phyloP scores from a whole-genome alignment of 2,113 vertebrate genomes.

The Diadophis punctatus region DNA sequence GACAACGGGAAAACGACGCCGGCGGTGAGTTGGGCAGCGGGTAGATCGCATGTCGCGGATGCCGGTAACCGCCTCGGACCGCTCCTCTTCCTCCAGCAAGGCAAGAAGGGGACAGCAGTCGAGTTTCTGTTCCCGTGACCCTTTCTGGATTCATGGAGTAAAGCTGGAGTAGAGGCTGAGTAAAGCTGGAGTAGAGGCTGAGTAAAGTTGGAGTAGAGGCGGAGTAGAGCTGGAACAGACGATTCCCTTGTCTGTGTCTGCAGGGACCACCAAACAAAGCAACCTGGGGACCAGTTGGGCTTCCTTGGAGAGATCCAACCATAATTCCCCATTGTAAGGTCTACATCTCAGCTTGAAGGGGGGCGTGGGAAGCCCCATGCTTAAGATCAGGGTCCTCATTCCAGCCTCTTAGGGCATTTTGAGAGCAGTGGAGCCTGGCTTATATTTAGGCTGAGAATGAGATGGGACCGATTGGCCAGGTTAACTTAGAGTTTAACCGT shows the following conservation, averaged over 20 bases:
- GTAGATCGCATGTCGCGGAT: neutral
- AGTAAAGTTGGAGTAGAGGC: neutral
- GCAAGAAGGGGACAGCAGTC: neutral
- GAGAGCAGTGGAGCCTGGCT: neutral
- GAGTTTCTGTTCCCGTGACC: neutral
- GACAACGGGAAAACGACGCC: constrained; percentile 17
- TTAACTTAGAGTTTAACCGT: neutral
- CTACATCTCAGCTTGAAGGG: neutral
- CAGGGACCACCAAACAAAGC: neutral
- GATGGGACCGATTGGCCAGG: neutral
- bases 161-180: neutral
- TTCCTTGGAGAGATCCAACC: neutral
- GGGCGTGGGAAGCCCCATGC: neutral
- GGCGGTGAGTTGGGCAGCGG: accelerated
- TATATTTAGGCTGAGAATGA: neutral
- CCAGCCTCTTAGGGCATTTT: neutral
- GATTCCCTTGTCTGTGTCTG: neutral
- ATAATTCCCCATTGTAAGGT: neutral
- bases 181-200: neutral
- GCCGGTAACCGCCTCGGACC: accelerated
- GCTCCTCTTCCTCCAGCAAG: neutral
- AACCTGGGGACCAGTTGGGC: neutral
- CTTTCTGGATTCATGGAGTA: neutral
- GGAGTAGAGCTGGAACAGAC: neutral
- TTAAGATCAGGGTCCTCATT: neutral